phyloP scores from a whole-genome alignment of 2,888 invertebrate genomes.

The Scotopteryx bipunctaria region DNA sequence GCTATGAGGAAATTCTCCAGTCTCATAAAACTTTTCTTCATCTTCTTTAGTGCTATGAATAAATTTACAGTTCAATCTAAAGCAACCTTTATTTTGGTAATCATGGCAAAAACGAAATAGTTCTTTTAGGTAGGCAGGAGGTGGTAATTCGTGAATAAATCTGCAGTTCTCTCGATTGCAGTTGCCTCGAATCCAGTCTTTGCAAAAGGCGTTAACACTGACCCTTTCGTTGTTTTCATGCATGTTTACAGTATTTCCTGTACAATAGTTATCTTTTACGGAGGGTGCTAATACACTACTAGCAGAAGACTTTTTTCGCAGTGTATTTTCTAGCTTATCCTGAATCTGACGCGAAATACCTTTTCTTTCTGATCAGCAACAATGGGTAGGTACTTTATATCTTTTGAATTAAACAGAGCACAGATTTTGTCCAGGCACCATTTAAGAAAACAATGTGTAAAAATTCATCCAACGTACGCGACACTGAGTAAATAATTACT shows the following conservation, averaged over 20 bases:
- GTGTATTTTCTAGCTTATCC: background rate
- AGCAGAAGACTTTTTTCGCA: background rate
- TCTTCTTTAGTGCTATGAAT: constrained; percentile 87
- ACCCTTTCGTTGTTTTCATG: constrained; percentile 57
- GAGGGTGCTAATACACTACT: background rate
- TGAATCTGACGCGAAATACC: background rate
- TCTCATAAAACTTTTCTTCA: constrained; percentile 86
- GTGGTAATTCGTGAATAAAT: constrained; percentile 70
- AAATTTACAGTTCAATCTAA: constrained; percentile 86
- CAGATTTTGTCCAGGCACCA: too few relatives aligned
- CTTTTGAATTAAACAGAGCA: too few relatives aligned
- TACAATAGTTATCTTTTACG: constrained; percentile 24
- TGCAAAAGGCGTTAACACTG: constrained; percentile 62
- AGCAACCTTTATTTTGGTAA: constrained; percentile 87
- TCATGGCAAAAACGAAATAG: constrained; percentile 83
- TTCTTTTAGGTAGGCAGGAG: constrained; percentile 62
- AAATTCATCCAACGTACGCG: too few relatives aligned
- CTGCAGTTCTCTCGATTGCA: constrained; percentile 82
- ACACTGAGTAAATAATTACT: too few relatives aligned
- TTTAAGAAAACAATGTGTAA: too few relatives aligned
- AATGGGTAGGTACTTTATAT: too few relatives aligned
- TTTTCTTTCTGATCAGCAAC: background rate
- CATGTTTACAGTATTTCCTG: constrained; percentile 52
- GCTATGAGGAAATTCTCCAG: constrained; percentile 83
- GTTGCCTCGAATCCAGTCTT: constrained; percentile 77